Percentiles rank a stretch among this genome's conserved stretches.
Conservation (phyloP, 53 echinoderm and acorn worm genomes). For the Hippasteria phrygiana region DNA sequence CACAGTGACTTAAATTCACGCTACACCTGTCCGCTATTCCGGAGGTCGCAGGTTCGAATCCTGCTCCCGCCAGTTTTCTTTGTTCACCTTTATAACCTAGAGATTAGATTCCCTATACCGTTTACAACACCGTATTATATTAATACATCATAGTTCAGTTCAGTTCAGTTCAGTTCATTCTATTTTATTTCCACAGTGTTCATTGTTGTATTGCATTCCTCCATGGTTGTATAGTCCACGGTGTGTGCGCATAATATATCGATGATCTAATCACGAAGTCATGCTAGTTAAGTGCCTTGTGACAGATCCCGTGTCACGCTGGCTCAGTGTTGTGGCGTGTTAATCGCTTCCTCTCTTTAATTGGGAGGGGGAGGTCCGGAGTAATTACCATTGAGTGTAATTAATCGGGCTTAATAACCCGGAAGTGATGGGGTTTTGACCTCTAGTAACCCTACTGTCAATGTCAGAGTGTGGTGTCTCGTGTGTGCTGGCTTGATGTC, state of each 20-base stretch:
- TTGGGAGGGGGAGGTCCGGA: neutral
- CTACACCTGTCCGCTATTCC: no score
- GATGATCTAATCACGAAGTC: constrained; percentile 6
- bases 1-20: no score
- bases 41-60: no score
- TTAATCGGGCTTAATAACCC: neutral
- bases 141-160: no score
- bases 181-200: no score
- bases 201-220: neutral
- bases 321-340: neutral
- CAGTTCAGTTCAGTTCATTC: no score
- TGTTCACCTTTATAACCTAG: no score
- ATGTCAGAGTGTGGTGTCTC: no score
- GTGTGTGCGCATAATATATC: neutral
- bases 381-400: neutral
- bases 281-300: constrained; percentile 9
- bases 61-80: no score
- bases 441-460: neutral
- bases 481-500: no score
- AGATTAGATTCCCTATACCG: no score
- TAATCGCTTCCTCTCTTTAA: neutral
- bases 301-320: neutral
- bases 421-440: neutral
- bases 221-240: neutral
- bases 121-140: no score